A percentile compares a stretch with the other conserved stretches of the same genome.
Conservation (phyloP, 1,140 invertebrate genomes). For the Drosophila novamexicana region DNA sequence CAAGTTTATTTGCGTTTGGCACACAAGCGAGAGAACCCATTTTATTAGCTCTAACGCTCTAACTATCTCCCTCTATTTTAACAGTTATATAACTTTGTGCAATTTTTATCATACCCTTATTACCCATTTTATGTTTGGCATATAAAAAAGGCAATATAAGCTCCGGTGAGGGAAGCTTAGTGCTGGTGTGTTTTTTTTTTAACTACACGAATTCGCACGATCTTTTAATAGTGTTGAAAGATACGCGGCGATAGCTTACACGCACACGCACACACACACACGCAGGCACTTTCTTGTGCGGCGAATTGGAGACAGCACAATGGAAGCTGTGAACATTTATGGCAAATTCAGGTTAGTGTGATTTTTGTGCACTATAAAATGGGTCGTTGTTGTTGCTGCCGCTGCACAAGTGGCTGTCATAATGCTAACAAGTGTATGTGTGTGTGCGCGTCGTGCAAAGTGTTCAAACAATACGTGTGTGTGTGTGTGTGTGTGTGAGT, state of each 20-base stretch:
- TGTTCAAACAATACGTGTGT: constrained; percentile 34
- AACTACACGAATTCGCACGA: constrained; percentile 24
- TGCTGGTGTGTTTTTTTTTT: background rate
- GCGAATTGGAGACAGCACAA: constrained; percentile 61
- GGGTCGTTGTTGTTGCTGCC: constrained; percentile 49
- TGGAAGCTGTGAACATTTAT: constrained; percentile 70
- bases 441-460: constrained; percentile 17
- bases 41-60: background rate
- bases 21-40: background rate
- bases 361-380: constrained; percentile 75
- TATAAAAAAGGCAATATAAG: constrained; percentile 25
- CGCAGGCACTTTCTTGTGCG: constrained; percentile 45
- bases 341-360: constrained; percentile 80
- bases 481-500: constrained; percentile 20
- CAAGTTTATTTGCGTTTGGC: constrained; percentile 2
- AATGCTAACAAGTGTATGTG: constrained; percentile 30
- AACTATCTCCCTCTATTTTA: background rate
- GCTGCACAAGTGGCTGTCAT: constrained; percentile 65
- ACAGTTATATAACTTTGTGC: constrained; percentile 17
- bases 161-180: background rate
- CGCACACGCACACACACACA: constrained; percentile 35
- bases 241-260: constrained; percentile 25
- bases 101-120: constrained; percentile 30
- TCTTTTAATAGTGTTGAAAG: constrained; percentile 40
- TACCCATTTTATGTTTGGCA: constrained; percentile 1